Conservation (phyloP, 1,140 invertebrate species). For the Drosophila sechellia region DNA sequence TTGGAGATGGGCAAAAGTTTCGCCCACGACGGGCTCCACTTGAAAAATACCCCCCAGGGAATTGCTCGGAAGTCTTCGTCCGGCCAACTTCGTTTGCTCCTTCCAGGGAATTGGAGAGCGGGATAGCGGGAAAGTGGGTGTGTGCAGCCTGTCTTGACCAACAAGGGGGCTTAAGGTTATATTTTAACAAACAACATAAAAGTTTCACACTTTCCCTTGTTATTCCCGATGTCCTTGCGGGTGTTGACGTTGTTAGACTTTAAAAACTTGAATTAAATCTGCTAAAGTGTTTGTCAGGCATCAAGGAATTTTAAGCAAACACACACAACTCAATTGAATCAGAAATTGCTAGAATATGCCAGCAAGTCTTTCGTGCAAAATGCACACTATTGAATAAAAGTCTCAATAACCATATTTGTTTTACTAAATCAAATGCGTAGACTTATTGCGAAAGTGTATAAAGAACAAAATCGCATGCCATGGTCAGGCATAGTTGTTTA, state of each 20-base stretch:
- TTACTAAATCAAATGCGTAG: not conserved
- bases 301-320: not conserved
- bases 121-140: not conserved
- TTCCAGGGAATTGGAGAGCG: not conserved
- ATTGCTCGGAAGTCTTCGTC: slow-evolving; percentile 44
- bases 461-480: too few relatives aligned
- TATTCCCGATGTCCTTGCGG: slow-evolving; percentile 23
- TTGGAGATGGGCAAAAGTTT: slow-evolving; percentile 42
- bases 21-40: slow-evolving; percentile 45
- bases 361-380: not conserved
- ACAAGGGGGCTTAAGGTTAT: slow-evolving; percentile 66
- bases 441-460: too few relatives aligned
- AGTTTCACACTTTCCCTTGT: slow-evolving; percentile 66
- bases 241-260: slow-evolving; percentile 32
- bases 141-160: slow-evolving; percentile 38
- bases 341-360: not conserved
- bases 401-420: not conserved
- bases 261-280: slow-evolving; percentile 27
- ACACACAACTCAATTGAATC: not conserved
- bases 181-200: slow-evolving; percentile 72
- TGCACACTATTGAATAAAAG: not conserved
- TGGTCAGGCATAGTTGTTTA: too few relatives aligned
- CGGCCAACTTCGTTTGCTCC: slow-evolving; percentile 29
- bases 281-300: slow-evolving; percentile 22
- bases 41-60: slow-evolving; percentile 78